A percentile compares a stretch with the other conserved stretches of the same genome.
These are phyloP conservation scores for Acrocyrtus sp. DNA, from an alignment of 2,888 invertebrate species.

Conservation along the genomic window DNA sequence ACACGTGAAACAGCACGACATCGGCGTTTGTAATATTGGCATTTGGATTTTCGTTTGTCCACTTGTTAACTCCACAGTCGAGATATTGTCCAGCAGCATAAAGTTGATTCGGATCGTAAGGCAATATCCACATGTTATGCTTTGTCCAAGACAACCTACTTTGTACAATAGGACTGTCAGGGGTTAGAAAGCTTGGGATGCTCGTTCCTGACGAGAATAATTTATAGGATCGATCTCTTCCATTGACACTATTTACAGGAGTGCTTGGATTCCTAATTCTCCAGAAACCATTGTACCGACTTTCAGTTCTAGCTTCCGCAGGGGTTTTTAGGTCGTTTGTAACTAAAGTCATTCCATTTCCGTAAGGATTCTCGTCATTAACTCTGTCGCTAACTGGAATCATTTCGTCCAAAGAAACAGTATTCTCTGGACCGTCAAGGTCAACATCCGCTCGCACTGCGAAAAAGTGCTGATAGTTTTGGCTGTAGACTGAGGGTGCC, in stretches of 20 bases:
- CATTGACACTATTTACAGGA: background rate
- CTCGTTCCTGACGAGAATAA: background rate
- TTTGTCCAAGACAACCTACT: slow-evolving; percentile 21
- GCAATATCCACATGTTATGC: slow-evolving; percentile 37
- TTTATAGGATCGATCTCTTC: slow-evolving; percentile 18
- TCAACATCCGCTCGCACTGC: slow-evolving; percentile 29
- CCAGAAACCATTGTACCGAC: slow-evolving; percentile 6
- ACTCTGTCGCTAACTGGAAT: background rate
- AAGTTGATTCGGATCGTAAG: slow-evolving; percentile 28
- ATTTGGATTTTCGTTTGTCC: slow-evolving; percentile 16
- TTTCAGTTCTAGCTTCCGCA: slow-evolving; percentile 17
- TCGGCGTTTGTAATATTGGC: slow-evolving; percentile 29
- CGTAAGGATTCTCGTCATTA: slow-evolving; percentile 27
- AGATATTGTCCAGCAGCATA: slow-evolving; percentile 29
- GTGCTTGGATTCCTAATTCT: slow-evolving; percentile 21
- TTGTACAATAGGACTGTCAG: slow-evolving; percentile 22
- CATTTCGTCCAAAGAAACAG: slow-evolving; percentile 18
- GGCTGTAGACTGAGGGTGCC: slow-evolving; percentile 9
- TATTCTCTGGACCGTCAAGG: slow-evolving; percentile 38
- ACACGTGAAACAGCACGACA: slow-evolving; percentile 28
- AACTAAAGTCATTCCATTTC: slow-evolving; percentile 23
- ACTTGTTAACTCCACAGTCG: slow-evolving; percentile 22
- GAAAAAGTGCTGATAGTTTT: slow-evolving; percentile 26
- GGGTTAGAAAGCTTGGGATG: background rate
- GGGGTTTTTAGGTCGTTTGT: slow-evolving; percentile 16